phyloP scores from a whole-genome alignment of 1,140 invertebrate species.

The Colletes latitarsis region DNA sequence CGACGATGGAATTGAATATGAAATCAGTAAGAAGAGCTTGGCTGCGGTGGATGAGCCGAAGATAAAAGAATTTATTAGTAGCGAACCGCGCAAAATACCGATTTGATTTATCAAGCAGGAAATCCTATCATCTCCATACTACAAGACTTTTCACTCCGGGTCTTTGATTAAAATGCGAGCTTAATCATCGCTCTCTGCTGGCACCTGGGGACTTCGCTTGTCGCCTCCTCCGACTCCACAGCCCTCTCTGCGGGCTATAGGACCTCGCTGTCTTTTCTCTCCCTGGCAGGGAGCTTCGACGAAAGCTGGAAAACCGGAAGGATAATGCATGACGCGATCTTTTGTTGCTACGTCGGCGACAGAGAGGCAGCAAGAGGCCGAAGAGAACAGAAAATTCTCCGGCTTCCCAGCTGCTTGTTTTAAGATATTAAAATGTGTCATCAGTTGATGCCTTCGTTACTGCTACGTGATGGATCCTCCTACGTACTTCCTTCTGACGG shows the following conservation, averaged over 20 bases:
- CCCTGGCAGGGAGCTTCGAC: conserved; percentile 53
- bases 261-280: conserved; percentile 60
- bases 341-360: conserved; percentile 67
- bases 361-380: conserved; percentile 47
- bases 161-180: conserved; percentile 80
- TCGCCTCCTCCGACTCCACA: conserved; percentile 22
- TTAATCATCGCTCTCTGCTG: conserved; percentile 72
- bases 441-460: conserved; percentile 78
- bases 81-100: conserved; percentile 58
- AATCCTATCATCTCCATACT: conserved; percentile 76
- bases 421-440: conserved; percentile 81
- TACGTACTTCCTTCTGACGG: conserved; percentile 35
- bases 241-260: conserved; percentile 29
- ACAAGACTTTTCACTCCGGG: conserved; percentile 79
- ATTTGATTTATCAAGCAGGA: conserved; percentile 78
- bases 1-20: conserved; percentile 49
- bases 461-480: conserved; percentile 69
- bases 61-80: conserved; percentile 70
- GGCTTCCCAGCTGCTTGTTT: conserved; percentile 66
- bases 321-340: conserved; percentile 75
- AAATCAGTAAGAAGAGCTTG: conserved; percentile 52
- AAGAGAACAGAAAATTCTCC: conserved; percentile 44
- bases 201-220: conserved; percentile 72
- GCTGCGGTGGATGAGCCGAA: conserved; percentile 20
- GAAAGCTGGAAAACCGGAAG: conserved; percentile 70